These are phyloP conservation scores for Puntigrus tetrazona DNA, from an alignment of 2,113 vertebrate genomes.

Conservation along the genomic window DNA sequence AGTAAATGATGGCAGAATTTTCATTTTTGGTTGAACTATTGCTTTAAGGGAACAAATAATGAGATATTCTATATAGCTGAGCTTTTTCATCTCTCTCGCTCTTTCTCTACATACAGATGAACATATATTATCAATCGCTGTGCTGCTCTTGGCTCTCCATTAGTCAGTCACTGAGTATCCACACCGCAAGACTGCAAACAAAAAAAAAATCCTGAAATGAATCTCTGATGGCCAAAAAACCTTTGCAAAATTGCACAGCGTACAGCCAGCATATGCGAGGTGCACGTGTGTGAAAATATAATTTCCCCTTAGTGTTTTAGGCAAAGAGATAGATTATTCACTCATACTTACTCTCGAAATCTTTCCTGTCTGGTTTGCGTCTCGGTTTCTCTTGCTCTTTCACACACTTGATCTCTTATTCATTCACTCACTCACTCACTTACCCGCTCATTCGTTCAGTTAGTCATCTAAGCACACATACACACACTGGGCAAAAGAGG, in stretches of 20 bases:
- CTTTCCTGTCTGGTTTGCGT: constrained; percentile 6
- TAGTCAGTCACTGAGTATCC: background rate
- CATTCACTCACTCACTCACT: constrained; percentile 17
- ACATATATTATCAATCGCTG: background rate
- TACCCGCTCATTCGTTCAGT: background rate
- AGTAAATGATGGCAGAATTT: too few species aligned
- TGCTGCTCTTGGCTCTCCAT: background rate
- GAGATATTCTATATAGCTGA: constrained; percentile 7
- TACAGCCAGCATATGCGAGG: background rate
- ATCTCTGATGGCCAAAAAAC: background rate
- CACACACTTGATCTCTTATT: constrained; percentile 7
- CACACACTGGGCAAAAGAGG: constrained; percentile 69
- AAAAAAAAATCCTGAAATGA: background rate
- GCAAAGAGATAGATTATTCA: background rate
- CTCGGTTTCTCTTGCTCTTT: constrained; percentile 5
- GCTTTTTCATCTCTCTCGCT: background rate
- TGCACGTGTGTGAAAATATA: background rate
- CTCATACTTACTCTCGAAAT: background rate
- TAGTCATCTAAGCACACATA: constrained; percentile 52
- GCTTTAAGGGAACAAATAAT: background rate
- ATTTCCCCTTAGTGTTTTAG: background rate
- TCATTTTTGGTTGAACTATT: too few species aligned
- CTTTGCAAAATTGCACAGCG: background rate
- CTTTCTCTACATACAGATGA: background rate
- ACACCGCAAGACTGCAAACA: background rate